Evolutionary conservation across 1,140 invertebrate species (phyloP).

Genomic region (Bombyx mandarina): DNA sequence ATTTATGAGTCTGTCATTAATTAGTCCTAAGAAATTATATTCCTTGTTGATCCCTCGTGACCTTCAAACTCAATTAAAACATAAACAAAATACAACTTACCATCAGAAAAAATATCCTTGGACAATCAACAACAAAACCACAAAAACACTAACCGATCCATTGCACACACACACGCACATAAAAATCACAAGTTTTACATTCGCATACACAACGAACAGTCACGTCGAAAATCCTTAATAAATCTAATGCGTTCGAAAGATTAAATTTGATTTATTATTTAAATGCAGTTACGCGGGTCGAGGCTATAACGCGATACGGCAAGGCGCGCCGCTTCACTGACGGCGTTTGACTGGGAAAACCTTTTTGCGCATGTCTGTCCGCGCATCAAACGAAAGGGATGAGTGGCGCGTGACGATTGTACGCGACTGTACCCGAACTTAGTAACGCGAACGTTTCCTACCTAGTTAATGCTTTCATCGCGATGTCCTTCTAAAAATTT

Average conservation of each 20-base stretch:
- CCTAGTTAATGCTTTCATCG: constrained; percentile 47
- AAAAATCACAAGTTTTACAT: neutral
- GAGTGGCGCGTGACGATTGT: constrained; percentile 28
- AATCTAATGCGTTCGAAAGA: too few relatives aligned
- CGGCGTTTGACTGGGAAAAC: constrained; percentile 33
- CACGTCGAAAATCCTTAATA: too few relatives aligned
- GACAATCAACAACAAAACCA: constrained; percentile 19
- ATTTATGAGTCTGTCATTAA: too few relatives aligned
- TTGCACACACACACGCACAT: constrained; percentile 14
- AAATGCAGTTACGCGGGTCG: constrained; percentile 16
- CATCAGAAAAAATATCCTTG: constrained; percentile 20
- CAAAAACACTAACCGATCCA: neutral
- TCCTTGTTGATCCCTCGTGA: too few relatives aligned
- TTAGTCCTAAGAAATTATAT: too few relatives aligned
- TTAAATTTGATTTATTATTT: too few relatives aligned
- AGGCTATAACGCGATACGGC: constrained; percentile 36
- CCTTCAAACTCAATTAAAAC: too few relatives aligned
- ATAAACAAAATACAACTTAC: constrained; percentile 11
- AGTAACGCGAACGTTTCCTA: constrained; percentile 10
- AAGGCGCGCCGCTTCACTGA: constrained; percentile 39
- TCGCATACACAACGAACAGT: too few relatives aligned
- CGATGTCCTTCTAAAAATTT: constrained; percentile 50
- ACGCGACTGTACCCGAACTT: constrained; percentile 29
- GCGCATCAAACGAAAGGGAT: constrained; percentile 39
- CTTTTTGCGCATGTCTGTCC: constrained; percentile 50